phyloP scores from a whole-genome alignment of 1,140 invertebrate species.

The Cardiocondyla obscurior region DNA sequence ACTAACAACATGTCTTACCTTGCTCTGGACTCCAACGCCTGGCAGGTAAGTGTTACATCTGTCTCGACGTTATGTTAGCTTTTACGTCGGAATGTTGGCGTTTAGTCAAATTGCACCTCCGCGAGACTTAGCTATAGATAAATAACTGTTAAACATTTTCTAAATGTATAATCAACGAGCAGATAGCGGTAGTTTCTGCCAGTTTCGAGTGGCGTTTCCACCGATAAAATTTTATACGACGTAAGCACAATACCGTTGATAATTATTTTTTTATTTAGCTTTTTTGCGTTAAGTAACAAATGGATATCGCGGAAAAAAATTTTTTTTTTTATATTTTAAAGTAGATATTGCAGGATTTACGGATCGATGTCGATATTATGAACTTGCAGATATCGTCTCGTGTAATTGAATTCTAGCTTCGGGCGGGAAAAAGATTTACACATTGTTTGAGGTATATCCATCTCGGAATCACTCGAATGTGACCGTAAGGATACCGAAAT shows the following conservation, averaged over 20 bases:
- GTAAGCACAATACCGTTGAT: not conserved
- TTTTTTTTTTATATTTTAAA: constrained; percentile 35
- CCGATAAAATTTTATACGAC: not conserved
- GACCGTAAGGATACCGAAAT: not conserved
- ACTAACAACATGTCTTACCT: constrained; percentile 82
- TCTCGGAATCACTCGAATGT: not conserved
- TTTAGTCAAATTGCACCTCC: constrained; percentile 2
- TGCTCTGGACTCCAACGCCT: constrained; percentile 82
- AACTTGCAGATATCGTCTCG: not conserved
- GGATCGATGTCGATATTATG: constrained; percentile 1
- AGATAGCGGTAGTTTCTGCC: not conserved
- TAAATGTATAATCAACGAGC: not conserved
- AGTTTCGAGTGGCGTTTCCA: not conserved
- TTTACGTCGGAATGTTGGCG: not conserved
- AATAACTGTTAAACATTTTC: not conserved
- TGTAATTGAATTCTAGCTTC: constrained; percentile 17
- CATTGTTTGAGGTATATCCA: not conserved
- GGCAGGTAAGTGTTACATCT: constrained; percentile 80
- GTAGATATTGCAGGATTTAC: constrained; percentile 16
- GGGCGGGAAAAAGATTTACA: not conserved
- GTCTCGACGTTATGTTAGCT: not conserved
- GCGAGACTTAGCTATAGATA: not conserved
- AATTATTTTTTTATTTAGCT: not conserved
- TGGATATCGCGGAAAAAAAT: constrained; percentile 23
- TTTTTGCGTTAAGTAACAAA: not conserved